A percentile compares a stretch with the other conserved stretches of the same genome.
These are phyloP conservation scores for Lemur catta DNA, from an alignment of 2,797 vertebrate genomes.

Conservation along the genomic window DNA sequence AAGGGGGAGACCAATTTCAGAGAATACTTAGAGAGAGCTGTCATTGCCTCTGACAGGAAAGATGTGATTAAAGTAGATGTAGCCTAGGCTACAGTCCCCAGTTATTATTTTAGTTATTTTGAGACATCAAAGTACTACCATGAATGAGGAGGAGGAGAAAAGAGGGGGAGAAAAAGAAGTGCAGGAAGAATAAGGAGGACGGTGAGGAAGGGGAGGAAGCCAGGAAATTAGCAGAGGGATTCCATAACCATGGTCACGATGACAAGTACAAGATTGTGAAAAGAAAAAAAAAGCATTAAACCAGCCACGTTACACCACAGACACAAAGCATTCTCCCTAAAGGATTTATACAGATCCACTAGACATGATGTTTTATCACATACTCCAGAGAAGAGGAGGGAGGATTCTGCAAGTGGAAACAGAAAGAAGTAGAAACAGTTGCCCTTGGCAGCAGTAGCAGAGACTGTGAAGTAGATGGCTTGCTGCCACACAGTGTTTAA, in stretches of 20 bases:
- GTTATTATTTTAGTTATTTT: no score
- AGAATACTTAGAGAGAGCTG: no score
- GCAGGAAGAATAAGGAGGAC: background rate
- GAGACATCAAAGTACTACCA: background rate
- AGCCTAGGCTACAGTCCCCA: no score
- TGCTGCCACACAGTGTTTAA: background rate
- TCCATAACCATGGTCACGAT: background rate
- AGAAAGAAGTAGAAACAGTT: slow-evolving; percentile 30
- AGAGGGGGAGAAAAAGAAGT: background rate
- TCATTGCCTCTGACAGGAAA: no score
- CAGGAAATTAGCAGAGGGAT: background rate
- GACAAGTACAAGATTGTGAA: background rate
- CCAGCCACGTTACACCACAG: background rate
- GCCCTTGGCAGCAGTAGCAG: background rate
- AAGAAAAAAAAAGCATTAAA: background rate
- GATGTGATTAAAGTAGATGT: no score
- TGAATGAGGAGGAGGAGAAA: background rate
- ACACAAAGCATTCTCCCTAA: background rate
- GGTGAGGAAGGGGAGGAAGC: background rate
- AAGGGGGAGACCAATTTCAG: no score
- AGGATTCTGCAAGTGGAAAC: slow-evolving; percentile 34
- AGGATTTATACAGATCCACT: background rate
- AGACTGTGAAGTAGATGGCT: background rate
- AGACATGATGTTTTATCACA: slow-evolving; percentile 17
- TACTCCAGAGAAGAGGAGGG: slow-evolving; percentile 4